These are phyloP conservation scores for Phyllopteryx taeniolatus DNA, from an alignment of 2,113 vertebrate genomes.

Conservation along the genomic window DNA sequence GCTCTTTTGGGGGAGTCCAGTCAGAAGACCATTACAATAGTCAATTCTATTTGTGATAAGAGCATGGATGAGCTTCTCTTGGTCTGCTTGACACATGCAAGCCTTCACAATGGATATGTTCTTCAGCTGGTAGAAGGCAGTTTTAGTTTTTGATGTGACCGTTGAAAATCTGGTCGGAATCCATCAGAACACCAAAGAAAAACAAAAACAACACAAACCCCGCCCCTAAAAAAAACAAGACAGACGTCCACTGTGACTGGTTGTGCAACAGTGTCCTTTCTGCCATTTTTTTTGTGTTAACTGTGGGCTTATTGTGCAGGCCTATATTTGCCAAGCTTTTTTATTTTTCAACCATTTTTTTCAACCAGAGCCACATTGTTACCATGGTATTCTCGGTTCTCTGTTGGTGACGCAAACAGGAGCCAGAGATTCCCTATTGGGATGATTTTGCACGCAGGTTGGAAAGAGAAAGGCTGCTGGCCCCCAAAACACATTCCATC, in stretches of 20 bases:
- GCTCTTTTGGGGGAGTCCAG: no score
- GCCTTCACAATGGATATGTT: no score
- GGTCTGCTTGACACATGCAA: no score
- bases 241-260: constrained; percentile 55
- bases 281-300: constrained; percentile 60
- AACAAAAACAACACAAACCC: no score
- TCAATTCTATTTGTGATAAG: no score
- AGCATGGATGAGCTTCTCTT: no score
- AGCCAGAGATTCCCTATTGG: constrained; percentile 66
- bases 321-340: constrained; percentile 46
- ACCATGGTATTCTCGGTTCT: constrained; percentile 51
- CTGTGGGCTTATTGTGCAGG: constrained; percentile 53
- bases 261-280: constrained; percentile 58
- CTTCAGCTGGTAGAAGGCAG: no score
- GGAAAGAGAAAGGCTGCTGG: constrained; percentile 58
- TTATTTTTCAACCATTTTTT: constrained; percentile 4
- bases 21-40: no score
- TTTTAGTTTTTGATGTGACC: no score
- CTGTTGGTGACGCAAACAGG: constrained; percentile 56
- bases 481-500: constrained; percentile 72
- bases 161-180: no score
- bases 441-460: constrained; percentile 68
- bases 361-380: constrained; percentile 54
- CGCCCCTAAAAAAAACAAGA: background rate
- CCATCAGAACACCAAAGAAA: no score